Evolutionary conservation across 2,113 vertebrate genomes (phyloP).

Genomic region (Nematolebias whitei): DNA sequence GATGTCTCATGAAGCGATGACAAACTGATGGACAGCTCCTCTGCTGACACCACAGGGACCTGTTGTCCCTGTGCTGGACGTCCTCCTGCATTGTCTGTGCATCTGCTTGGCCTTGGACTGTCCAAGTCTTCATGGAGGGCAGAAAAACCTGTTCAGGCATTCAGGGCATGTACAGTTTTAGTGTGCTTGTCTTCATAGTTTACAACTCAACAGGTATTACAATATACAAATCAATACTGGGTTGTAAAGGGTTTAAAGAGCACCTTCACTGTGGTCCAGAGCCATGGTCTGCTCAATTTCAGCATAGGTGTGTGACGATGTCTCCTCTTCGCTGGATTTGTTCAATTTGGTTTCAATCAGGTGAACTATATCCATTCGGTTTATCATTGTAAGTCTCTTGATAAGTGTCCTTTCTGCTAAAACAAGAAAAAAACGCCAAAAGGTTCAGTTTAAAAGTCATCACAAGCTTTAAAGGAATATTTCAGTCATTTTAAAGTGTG

Average conservation of each 20-base stretch:
- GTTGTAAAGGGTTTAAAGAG: too few species aligned
- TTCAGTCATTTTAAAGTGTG: too few species aligned
- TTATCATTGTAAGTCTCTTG: conserved; percentile 92
- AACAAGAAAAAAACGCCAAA: conserved; percentile 5
- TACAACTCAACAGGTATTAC: not conserved
- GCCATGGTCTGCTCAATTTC: conserved; percentile 90
- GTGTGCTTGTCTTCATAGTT: too few species aligned
- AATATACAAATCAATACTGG: not conserved
- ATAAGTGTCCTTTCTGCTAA: conserved; percentile 85
- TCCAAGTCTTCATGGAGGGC: conserved; percentile 88
- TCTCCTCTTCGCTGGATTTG: conserved; percentile 78
- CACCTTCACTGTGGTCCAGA: conserved; percentile 93
- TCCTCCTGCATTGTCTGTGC: conserved; percentile 56
- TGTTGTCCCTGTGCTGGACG: conserved; percentile 70
- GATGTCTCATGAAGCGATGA: conserved; percentile 85
- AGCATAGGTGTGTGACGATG: conserved; percentile 81
- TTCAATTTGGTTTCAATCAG: conserved; percentile 87
- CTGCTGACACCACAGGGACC: conserved; percentile 89
- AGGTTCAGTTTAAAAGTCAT: not conserved
- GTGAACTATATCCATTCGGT: conserved; percentile 97
- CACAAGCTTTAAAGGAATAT: too few species aligned
- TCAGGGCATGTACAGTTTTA: not conserved
- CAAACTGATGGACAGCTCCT: conserved; percentile 87
- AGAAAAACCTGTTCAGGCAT: conserved; percentile 83
- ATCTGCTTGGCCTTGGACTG: conserved; percentile 77